Percentiles rank a stretch among this genome's conserved stretches.
These are phyloP conservation scores for Rhogogaster chlorosoma DNA, from an alignment of 2,888 invertebrate genomes.

Conservation along the genomic window DNA sequence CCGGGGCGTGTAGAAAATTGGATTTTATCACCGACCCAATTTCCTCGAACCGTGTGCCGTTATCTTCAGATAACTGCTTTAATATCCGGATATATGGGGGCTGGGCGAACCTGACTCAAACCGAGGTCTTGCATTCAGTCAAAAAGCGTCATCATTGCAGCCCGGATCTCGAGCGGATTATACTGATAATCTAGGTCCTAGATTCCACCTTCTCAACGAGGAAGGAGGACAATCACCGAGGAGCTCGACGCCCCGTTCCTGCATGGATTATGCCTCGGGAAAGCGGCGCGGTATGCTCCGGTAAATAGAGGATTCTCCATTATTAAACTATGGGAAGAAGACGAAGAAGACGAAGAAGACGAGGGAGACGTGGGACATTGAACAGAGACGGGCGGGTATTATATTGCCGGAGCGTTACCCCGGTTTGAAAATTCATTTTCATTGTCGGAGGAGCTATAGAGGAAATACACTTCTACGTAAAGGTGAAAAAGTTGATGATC, in stretches of 20 bases:
- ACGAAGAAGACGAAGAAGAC: not conserved
- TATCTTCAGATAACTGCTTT: conserved; percentile 44
- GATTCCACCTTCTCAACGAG: conserved; percentile 44
- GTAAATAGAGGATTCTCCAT: conserved; percentile 44
- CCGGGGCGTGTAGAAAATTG: conserved; percentile 29
- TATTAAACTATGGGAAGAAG: conserved; percentile 7
- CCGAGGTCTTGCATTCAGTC: not conserved
- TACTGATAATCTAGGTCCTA: conserved; percentile 56
- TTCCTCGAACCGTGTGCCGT: conserved; percentile 25
- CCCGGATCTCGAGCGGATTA: conserved; percentile 57
- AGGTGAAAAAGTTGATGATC: not conserved
- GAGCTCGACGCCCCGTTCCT: conserved; percentile 29
- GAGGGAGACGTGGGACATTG: conserved; percentile 16
- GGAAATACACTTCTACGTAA: not conserved
- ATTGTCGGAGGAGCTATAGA: not conserved
- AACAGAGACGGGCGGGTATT: conserved; percentile 1
- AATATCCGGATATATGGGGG: conserved; percentile 36
- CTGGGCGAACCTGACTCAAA: conserved; percentile 9
- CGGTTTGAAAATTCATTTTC: not conserved
- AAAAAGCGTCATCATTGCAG: conserved; percentile 21
- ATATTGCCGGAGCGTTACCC: not conserved
- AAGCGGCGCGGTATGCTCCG: conserved; percentile 57
- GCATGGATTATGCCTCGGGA: conserved; percentile 46
- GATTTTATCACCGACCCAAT: conserved; percentile 44
- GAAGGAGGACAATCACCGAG: conserved; percentile 52